Base-by-base conservation (phyloP, 2,888 invertebrate genomes). In the Acanthoscelides obtectus region DNA sequence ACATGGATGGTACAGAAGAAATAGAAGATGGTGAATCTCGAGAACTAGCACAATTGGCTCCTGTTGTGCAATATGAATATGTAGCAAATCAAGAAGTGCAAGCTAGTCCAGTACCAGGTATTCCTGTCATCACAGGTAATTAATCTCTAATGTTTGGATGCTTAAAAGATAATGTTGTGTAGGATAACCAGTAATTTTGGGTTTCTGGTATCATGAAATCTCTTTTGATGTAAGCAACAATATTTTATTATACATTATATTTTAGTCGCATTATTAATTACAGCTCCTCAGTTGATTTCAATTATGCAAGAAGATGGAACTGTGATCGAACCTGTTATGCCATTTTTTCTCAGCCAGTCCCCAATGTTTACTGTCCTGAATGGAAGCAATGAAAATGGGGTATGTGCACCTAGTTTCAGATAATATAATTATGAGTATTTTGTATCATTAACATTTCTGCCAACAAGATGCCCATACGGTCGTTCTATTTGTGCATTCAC, bases 271-370 rank as follows among this genome's bases (percentile, higher is more conserved):
- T 25, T 25, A 25, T 25, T 25, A 25, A 25, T 25, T 25, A 3
- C 17, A 45, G 45, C 12, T 45, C 45, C 45, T 20, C 21, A 66
- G 20, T 6, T 20, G 2, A 66, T 21, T 8, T 66, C 66, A 4
- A 66, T 21, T 20, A 21, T 22, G 20, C 66, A 66, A 66, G 66
- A 20, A 66, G 66, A 20, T 20, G 66, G 21, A 66, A 66, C 66
- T 66, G 22, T 70, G 20, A 71, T 73, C 63, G 73, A 76, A 65
- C 75, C 76, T 25, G 72, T 75, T 69, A 76, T 76, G 75, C 76
- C 76, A 45, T 75, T 76, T 69, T 76, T 75, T 69, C 71, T 76
- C n/a, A 72, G 75, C 4, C 67, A 67, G 8, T 73, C 74, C 20
- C 72, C 74, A 27, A 25, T 74, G 25, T 73, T 73, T 66, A 72